Conservation (phyloP, 2,888 invertebrate species). For the Therioaphis trifolii region DNA sequence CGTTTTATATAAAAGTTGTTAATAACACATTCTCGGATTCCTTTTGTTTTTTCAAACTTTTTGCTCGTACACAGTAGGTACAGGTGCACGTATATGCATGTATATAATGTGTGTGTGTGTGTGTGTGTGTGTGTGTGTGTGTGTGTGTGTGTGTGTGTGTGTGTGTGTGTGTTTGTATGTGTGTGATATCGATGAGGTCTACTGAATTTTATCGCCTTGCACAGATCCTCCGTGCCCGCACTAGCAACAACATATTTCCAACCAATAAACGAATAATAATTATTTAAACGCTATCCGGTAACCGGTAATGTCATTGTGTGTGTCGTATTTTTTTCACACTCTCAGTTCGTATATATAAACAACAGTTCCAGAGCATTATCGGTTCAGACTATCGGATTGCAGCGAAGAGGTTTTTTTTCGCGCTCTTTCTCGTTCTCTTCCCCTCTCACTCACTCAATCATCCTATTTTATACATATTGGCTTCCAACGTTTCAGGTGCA, state of each 20-base stretch:
- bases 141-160: no score
- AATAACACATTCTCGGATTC: neutral
- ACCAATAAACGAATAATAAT: slow-evolving; percentile 54
- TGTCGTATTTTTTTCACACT: slow-evolving; percentile 45
- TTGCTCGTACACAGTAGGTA: neutral
- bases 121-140: no score
- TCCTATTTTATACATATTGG: slow-evolving; percentile 1
- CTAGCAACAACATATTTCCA: slow-evolving; percentile 40
- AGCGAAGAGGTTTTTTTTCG: slow-evolving; percentile 14
- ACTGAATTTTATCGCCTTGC: slow-evolving; percentile 43
- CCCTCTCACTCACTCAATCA: neutral
- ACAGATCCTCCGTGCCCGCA: slow-evolving; percentile 14
- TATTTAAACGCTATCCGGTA: slow-evolving; percentile 55
- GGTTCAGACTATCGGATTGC: slow-evolving; percentile 59
- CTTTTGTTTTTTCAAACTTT: slow-evolving; percentile 5
- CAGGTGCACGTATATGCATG: neutral
- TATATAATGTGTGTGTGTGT: slow-evolving; percentile 5
- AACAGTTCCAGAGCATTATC: slow-evolving; percentile 59
- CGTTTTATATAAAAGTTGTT: slow-evolving; percentile 9
- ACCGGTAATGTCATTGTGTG: slow-evolving; percentile 57
- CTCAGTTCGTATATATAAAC: slow-evolving; percentile 49
- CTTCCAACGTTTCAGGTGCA: slow-evolving; percentile 37
- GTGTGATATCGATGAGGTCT: slow-evolving; percentile 5
- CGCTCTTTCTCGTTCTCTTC: neutral
- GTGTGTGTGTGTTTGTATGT: no score